Percentiles rank a stretch among this genome's conserved stretches.
phyloP scores from a whole-genome alignment of 2,797 vertebrate species.

The Artibeus jamaicensis region DNA sequence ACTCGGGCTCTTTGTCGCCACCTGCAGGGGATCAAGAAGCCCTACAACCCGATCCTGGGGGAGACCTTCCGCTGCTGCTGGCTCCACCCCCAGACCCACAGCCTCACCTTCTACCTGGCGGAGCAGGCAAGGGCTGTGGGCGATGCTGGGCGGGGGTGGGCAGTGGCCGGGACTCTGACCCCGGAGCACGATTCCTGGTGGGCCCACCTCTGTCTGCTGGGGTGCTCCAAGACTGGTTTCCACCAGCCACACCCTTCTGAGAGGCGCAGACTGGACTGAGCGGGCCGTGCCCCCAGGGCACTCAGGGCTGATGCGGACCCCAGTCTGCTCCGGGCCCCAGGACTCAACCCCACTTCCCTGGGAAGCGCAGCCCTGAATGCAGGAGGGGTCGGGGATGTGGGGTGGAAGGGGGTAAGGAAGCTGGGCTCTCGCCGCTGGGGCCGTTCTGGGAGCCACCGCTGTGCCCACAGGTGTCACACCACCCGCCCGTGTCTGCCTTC shows the following conservation, averaged over 20 bases:
- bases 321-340: constrained; percentile 49
- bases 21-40: constrained; percentile 96
- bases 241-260: neutral
- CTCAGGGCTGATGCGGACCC: too few species aligned
- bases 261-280: neutral
- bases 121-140: constrained; percentile 88
- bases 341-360: constrained; percentile 40
- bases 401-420: neutral
- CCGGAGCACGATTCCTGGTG: fast-evolving
- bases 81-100: constrained; percentile 93
- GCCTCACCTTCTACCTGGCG: constrained; percentile 96
- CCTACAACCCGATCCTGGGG: constrained; percentile 96
- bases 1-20: neutral
- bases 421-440: neutral
- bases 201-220: fast-evolving
- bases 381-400: neutral
- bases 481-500: constrained; percentile 96
- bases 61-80: constrained; percentile 98
- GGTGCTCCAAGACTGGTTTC: fast-evolving
- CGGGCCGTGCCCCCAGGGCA: fast-evolving
- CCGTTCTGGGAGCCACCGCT: fast-evolving
- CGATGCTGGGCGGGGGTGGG: fast-evolving
- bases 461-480: constrained; percentile 92
- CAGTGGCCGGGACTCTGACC: fast-evolving
- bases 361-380: fast-evolving